A percentile compares a stretch with the other conserved stretches of the same genome.
Evolutionary conservation across 2,113 vertebrate genomes (phyloP).

Genomic region (Hemiprocne comata): DNA sequence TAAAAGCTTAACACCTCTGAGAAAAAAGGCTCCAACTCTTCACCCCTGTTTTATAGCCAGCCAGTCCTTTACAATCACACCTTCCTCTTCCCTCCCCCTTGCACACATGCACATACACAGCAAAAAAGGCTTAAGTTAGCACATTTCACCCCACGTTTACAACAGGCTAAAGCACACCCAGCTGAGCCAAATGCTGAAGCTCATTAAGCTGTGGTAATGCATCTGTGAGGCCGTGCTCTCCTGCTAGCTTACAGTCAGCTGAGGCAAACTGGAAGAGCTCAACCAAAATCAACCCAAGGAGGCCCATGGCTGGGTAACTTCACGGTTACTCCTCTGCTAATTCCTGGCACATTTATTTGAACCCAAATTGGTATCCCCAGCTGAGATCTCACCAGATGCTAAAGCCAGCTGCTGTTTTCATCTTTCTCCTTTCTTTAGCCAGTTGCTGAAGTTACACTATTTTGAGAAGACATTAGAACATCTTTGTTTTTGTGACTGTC

Average conservation of each 20-base stretch:
- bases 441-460: neutral
- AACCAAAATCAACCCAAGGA: neutral
- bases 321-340: neutral
- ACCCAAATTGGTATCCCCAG: neutral
- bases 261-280: neutral
- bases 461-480: neutral
- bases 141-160: neutral
- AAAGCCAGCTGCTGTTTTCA: neutral
- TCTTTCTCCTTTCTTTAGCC: neutral
- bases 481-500: slow-evolving; percentile 37
- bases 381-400: neutral
- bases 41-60: slow-evolving; percentile 49
- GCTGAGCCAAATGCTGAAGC: neutral
- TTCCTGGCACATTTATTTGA: neutral
- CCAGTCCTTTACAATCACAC: slow-evolving; percentile 5
- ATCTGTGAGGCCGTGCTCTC: neutral
- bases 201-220: neutral
- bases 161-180: neutral
- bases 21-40: slow-evolving; percentile 57
- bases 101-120: neutral
- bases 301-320: neutral
- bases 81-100: neutral
- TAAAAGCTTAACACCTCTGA: slow-evolving; percentile 61
- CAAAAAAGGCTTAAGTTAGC: slow-evolving; percentile 13
- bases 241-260: neutral